Percentiles rank a stretch among this genome's conserved stretches.
phyloP scores from a whole-genome alignment of 2,797 vertebrate genomes.

The Naso thynnoides region DNA sequence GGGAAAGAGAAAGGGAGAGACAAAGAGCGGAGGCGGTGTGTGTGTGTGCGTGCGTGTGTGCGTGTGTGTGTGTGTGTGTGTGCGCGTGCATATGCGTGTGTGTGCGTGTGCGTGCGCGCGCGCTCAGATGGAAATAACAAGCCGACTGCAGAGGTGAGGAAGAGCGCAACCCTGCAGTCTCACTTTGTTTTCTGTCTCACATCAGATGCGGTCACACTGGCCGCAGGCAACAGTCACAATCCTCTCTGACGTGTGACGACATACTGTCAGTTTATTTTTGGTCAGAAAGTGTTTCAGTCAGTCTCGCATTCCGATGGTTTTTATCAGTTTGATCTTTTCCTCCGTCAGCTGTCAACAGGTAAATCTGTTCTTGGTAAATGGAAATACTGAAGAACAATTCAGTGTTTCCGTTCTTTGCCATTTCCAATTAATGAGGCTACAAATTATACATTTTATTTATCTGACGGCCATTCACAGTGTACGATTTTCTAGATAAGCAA shows the following conservation, averaged over 20 bases:
- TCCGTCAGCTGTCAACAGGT: slow-evolving; percentile 1
- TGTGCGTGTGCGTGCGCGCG: too few relatives aligned
- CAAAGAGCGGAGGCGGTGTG: slow-evolving; percentile 5
- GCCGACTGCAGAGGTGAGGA: slow-evolving; percentile 39
- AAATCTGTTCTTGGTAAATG: neutral
- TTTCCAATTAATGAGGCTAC: neutral
- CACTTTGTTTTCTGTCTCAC: neutral
- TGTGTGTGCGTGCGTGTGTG: slow-evolving; percentile 18
- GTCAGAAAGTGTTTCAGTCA: neutral
- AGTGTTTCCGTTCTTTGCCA: neutral
- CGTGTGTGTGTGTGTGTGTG: slow-evolving; percentile 24
- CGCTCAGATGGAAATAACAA: slow-evolving; percentile 67
- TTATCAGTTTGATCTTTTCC: neutral
- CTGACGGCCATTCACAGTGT: neutral
- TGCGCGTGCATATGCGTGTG: too few relatives aligned
- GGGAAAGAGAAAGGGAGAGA: slow-evolving; percentile 13
- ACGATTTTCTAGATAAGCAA: neutral
- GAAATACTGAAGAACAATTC: neutral
- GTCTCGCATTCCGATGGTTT: neutral
- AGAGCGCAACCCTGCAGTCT: slow-evolving; percentile 7
- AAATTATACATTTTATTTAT: neutral
- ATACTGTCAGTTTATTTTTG: neutral
- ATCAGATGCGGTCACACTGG: neutral
- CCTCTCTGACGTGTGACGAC: accelerated
- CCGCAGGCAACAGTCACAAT: neutral